Percentiles rank a stretch among this genome's conserved stretches.
Conservation (phyloP, 2,113 vertebrate species). For the Hypomesus transpacificus region DNA sequence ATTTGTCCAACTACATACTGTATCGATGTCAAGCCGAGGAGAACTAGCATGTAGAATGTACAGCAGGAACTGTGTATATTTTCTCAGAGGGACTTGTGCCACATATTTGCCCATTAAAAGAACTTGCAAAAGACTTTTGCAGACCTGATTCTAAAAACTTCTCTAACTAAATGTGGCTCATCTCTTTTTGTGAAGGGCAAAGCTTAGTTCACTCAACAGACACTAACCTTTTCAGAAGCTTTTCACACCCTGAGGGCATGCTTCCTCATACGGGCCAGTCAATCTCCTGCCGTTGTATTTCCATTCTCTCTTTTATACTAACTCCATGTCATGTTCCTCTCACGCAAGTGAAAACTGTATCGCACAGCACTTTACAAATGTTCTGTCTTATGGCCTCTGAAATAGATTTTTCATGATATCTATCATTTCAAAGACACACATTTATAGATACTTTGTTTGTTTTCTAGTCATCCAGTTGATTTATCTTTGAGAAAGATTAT, state of each 20-base stretch:
- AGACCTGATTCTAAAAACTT: background rate
- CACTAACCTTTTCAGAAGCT: slow-evolving; percentile 56
- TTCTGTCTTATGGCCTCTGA: background rate
- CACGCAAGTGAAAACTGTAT: slow-evolving; percentile 1
- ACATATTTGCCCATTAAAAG: too few species aligned
- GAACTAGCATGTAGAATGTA: too few species aligned
- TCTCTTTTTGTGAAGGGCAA: slow-evolving; percentile 28
- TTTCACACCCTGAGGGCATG: slow-evolving; percentile 19
- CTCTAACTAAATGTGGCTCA: slow-evolving; percentile 18
- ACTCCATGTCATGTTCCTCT: background rate
- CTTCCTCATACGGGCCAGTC: slow-evolving; percentile 33
- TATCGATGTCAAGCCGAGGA: too few species aligned
- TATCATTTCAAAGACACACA: background rate
- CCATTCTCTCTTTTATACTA: background rate
- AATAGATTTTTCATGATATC: background rate
- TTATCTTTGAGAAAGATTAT: background rate
- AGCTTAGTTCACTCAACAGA: slow-evolving; percentile 33
- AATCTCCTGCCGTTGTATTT: slow-evolving; percentile 45
- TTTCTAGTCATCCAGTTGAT: too few species aligned
- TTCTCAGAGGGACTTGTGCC: too few species aligned
- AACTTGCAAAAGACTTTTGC: too few species aligned
- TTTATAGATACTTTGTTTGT: too few species aligned
- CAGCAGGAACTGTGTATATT: too few species aligned
- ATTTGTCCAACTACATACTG: too few species aligned
- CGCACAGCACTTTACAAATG: slow-evolving; percentile 3